These are phyloP conservation scores for Fabriciana adippe DNA, from an alignment of 2,888 invertebrate species.

Conservation along the genomic window DNA sequence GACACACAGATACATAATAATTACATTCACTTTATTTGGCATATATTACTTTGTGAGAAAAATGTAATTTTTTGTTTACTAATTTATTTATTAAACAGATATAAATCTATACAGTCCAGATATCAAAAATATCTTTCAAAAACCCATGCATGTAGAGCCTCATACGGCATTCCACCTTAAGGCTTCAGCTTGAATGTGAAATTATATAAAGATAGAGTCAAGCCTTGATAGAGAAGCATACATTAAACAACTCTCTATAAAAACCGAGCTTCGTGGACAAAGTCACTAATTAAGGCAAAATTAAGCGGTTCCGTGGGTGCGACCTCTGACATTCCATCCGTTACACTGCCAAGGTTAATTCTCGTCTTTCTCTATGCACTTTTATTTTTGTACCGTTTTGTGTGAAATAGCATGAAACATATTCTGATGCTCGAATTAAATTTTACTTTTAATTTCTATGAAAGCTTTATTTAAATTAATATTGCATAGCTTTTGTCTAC, in stretches of 20 bases:
- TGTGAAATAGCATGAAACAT: not conserved
- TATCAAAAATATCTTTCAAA: too few species aligned
- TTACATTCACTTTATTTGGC: too few species aligned
- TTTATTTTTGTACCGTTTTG: slow-evolving; percentile 15
- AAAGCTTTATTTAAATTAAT: too few species aligned
- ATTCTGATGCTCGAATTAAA: not conserved
- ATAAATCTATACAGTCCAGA: too few species aligned
- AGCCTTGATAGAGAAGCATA: slow-evolving; percentile 3
- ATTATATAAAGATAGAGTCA: too few species aligned
- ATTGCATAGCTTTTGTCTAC: too few species aligned
- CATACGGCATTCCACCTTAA: not conserved
- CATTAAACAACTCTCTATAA: not conserved
- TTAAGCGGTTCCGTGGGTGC: slow-evolving; percentile 25
- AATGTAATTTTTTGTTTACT: too few species aligned
- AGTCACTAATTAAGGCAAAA: slow-evolving; percentile 29
- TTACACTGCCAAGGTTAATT: slow-evolving; percentile 29
- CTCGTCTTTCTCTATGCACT: slow-evolving; percentile 7
- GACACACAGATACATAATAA: too few species aligned
- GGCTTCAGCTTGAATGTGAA: not conserved
- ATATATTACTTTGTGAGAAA: too few species aligned
- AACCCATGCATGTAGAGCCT: not conserved
- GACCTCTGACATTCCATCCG: slow-evolving; percentile 29
- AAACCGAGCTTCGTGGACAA: slow-evolving; percentile 12
- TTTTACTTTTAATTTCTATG: not conserved
- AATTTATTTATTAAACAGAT: too few species aligned